Evolutionary conservation across 2,113 vertebrate genomes (phyloP).

Genomic region (Phyllostomus discolor): DNA sequence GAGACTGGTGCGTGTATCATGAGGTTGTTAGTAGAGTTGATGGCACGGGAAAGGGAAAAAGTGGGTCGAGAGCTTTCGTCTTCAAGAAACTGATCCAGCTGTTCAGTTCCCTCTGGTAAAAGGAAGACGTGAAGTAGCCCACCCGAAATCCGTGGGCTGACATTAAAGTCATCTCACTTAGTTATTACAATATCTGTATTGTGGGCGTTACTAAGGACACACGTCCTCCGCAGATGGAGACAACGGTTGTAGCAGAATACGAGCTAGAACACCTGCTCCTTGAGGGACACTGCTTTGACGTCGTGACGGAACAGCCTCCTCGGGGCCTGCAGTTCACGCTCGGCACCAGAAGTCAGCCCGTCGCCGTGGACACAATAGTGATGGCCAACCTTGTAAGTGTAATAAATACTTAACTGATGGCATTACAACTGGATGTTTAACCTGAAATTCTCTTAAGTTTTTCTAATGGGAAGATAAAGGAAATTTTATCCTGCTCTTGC

Average conservation of each 20-base stretch:
- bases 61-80: background rate
- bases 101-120: background rate
- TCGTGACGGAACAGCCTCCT: slow-evolving; percentile 88
- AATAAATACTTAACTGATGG: background rate
- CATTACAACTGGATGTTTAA: background rate
- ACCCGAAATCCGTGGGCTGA: background rate
- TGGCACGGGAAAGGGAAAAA: background rate
- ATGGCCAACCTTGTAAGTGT: slow-evolving; percentile 96
- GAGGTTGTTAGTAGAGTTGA: too few species aligned
- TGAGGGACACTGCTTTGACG: slow-evolving; percentile 96
- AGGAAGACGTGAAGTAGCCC: background rate
- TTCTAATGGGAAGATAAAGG: background rate
- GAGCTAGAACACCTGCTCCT: slow-evolving; percentile 94
- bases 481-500: background rate
- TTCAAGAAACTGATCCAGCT: background rate
- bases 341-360: slow-evolving; percentile 87
- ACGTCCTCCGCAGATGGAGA: slow-evolving; percentile 81
- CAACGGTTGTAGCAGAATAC: slow-evolving; percentile 88
- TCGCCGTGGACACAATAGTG: slow-evolving; percentile 93
- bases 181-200: background rate
- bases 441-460: background rate
- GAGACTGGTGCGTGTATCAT: background rate
- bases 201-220: background rate
- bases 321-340: slow-evolving; percentile 94
- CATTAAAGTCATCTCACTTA: background rate